A percentile compares a stretch with the other conserved stretches of the same genome.
Evolutionary conservation across 2,888 invertebrate genomes (phyloP).

Genomic region (Teleogryllus oceanicus): DNA sequence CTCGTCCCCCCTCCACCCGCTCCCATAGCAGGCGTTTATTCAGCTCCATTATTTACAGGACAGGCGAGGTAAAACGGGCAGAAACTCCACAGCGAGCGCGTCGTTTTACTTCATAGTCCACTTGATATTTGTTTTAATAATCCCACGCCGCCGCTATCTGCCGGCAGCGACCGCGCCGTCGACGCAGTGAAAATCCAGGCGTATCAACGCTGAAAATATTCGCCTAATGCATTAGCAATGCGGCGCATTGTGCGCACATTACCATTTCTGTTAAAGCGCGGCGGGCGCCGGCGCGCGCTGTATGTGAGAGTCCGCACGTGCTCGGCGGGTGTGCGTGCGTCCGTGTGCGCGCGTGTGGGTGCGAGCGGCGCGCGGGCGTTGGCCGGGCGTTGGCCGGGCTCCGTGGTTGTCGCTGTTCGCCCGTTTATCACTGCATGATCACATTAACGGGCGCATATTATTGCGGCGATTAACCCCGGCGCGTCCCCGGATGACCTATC

Average conservation of each 20-base stretch:
- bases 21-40: too few relatives aligned
- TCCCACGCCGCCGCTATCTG: not conserved
- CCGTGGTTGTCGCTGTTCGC: not conserved
- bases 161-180: not conserved
- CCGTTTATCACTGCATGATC: not conserved
- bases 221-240: not conserved
- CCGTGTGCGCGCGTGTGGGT: not conserved
- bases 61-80: too few relatives aligned
- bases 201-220: not conserved
- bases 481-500: not conserved
- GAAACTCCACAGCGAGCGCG: too few relatives aligned
- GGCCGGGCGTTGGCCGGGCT: not conserved
- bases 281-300: not conserved
- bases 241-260: too few relatives aligned
- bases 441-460: slow-evolving; percentile 18
- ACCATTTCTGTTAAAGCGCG: not conserved
- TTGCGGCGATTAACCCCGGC: slow-evolving; percentile 8
- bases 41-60: too few relatives aligned
- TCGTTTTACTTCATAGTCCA: not conserved
- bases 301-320: not conserved
- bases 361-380: not conserved
- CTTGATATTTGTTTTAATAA: slow-evolving; percentile 11
- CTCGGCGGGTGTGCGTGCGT: not conserved
- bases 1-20: too few relatives aligned
- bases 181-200: not conserved